phyloP scores from a whole-genome alignment of 2,797 vertebrate genomes.

The Phaenicophaeus curvirostris region DNA sequence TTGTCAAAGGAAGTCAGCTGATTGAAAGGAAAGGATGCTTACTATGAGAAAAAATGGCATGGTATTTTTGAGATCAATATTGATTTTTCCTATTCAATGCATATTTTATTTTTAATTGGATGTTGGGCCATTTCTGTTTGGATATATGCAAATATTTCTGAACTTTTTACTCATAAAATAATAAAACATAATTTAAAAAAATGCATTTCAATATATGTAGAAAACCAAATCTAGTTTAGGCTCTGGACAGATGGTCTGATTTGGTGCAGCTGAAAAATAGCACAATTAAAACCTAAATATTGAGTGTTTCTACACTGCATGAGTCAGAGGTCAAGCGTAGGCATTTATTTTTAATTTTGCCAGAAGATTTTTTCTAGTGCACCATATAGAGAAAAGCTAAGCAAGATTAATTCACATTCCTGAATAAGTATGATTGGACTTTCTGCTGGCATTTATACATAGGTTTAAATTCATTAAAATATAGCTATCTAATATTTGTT shows the following conservation, averaged over 20 bases:
- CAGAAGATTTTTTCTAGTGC: constrained; percentile 73
- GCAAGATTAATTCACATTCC: constrained; percentile 78
- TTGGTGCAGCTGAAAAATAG: constrained; percentile 64
- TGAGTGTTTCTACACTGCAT: constrained; percentile 82
- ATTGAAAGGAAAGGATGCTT: background rate
- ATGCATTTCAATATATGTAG: constrained; percentile 32
- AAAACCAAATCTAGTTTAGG: constrained; percentile 65
- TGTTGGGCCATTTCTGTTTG: background rate
- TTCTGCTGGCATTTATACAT: constrained; percentile 78
- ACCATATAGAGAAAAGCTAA: constrained; percentile 76
- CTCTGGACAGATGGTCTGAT: constrained; percentile 77
- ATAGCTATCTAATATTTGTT: constrained; percentile 71
- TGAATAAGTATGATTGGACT: constrained; percentile 83
- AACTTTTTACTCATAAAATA: constrained; percentile 45
- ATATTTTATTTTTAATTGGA: constrained; percentile 35
- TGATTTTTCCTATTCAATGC: background rate
- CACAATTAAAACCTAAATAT: constrained; percentile 70
- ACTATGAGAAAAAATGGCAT: background rate
- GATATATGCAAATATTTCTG: constrained; percentile 38
- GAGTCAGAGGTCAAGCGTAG: constrained; percentile 81
- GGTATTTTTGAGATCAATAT: constrained; percentile 34
- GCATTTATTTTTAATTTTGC: constrained; percentile 80
- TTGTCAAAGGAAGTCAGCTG: constrained; percentile 17
- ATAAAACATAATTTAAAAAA: constrained; percentile 43
- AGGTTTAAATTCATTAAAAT: constrained; percentile 70